phyloP scores from a whole-genome alignment of 1,140 invertebrate genomes.

The Leptestheria dahalacensis region DNA sequence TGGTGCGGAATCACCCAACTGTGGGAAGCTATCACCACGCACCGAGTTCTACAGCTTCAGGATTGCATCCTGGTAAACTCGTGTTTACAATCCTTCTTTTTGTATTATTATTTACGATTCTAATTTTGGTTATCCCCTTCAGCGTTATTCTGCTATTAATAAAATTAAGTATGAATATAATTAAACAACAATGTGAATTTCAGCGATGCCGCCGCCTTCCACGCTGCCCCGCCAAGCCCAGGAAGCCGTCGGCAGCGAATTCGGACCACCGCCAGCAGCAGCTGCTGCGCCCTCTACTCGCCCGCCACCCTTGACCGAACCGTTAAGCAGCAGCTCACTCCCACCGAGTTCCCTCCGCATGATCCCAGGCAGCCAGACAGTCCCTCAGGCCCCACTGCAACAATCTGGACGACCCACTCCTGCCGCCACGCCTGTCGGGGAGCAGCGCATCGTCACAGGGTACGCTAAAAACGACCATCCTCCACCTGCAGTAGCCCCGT shows the following conservation, averaged over 20 bases:
- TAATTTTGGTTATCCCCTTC: too few species aligned
- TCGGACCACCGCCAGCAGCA: conserved; percentile 5
- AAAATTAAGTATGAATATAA: too few species aligned
- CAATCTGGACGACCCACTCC: not conserved
- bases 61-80: too few species aligned
- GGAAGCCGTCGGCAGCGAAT: conserved; percentile 14
- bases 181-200: too few species aligned
- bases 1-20: not conserved
- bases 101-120: too few species aligned
- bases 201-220: too few species aligned
- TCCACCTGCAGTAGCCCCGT: not conserved
- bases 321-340: not conserved
- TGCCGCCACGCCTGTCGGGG: conserved; percentile 13
- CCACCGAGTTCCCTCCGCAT: conserved; percentile 13
- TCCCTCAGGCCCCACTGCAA: not conserved
- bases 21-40: not conserved
- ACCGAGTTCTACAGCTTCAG: too few species aligned
- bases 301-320: not conserved
- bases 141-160: too few species aligned
- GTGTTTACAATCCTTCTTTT: too few species aligned
- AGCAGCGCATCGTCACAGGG: conserved; percentile 25
- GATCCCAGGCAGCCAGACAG: conserved; percentile 10
- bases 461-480: conserved; percentile 19
- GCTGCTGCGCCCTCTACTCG: not conserved
- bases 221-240: not conserved